phyloP scores from a whole-genome alignment of 2,888 invertebrate genomes.

The Ophion ventricosus region DNA sequence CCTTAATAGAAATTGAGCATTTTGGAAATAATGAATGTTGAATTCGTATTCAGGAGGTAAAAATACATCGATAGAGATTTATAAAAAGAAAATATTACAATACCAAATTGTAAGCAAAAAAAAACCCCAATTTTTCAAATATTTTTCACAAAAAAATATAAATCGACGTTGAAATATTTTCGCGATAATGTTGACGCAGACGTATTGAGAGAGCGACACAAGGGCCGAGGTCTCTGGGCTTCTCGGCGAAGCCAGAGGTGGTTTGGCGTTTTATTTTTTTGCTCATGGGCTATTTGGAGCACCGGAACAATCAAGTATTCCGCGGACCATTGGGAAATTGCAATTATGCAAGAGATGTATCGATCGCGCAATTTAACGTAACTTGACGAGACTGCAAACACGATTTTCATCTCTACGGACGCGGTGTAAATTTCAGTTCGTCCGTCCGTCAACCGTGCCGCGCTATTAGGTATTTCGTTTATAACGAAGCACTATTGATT shows the following conservation, averaged over 20 bases:
- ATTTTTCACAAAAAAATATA: background rate
- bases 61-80: too few species aligned
- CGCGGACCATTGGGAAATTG: slow-evolving; percentile 32
- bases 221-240: background rate
- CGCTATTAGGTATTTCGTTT: slow-evolving; percentile 24
- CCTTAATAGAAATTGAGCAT: too few species aligned
- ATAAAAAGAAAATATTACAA: too few species aligned
- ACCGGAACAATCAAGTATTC: slow-evolving; percentile 13
- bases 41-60: too few species aligned
- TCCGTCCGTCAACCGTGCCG: slow-evolving; percentile 10
- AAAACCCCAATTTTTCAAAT: background rate
- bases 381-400: slow-evolving; percentile 42
- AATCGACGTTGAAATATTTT: background rate
- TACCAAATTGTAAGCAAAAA: too few species aligned
- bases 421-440: slow-evolving; percentile 51
- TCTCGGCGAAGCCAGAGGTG: background rate
- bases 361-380: slow-evolving; percentile 30
- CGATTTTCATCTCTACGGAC: slow-evolving; percentile 45
- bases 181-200: background rate
- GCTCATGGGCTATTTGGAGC: background rate
- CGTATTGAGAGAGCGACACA: background rate
- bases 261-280: background rate
- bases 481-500: slow-evolving; percentile 65
- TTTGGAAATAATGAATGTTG: too few species aligned
- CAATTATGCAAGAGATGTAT: slow-evolving; percentile 25